Evolutionary conservation across 2,888 invertebrate genomes (phyloP), one percentile per base, ranked within the genome.

Genomic region (Harpagoxenus sublaevis): DNA sequence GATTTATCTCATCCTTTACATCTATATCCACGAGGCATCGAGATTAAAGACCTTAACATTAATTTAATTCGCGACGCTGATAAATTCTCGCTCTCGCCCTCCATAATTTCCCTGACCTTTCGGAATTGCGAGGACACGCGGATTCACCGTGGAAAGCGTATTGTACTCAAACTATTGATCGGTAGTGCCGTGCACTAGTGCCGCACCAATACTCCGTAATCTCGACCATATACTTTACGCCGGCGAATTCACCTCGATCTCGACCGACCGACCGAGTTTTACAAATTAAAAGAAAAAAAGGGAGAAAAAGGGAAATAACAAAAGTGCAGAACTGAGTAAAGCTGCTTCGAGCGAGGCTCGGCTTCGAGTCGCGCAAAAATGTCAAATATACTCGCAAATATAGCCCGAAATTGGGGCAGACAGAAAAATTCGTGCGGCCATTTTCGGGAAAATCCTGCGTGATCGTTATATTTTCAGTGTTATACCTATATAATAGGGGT

Each of bases 111-210:
- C 60, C 74, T 28, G 55, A 48, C 74, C 48, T 73, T 45, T 81
- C 48, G 18, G 60, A 73, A 48, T 81, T 48, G 60, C 39, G 48
- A 60, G 39, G 18, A 71, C 79, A 48, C 48, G 48, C 73, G 57
- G 73, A 79, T 73, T 71, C 35, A 73, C 48, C 79, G 79, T 60
- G 60, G 31, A 74, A 60, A 81, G 48, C 79, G 74, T 60, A 81
- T 81, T 81, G 79, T 81, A 48, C 57, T 74, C 48, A 71, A 57
- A 55, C 74, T 81, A 81, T 81, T 73, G 79, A 81, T 81, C 79
- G 79, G 79, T 73, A 81, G 74, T 48, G 48, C 60, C 35, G 79
- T 23, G 23, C 79, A 48, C 57, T 74, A 39, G 74, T 81, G 74
- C 79, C 23, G 79, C 79, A 39, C 79, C 74, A 74, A 81, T 81